These are phyloP conservation scores for Orchesella flavescens DNA, from an alignment of 2,888 invertebrate species.

Conservation along the genomic window DNA sequence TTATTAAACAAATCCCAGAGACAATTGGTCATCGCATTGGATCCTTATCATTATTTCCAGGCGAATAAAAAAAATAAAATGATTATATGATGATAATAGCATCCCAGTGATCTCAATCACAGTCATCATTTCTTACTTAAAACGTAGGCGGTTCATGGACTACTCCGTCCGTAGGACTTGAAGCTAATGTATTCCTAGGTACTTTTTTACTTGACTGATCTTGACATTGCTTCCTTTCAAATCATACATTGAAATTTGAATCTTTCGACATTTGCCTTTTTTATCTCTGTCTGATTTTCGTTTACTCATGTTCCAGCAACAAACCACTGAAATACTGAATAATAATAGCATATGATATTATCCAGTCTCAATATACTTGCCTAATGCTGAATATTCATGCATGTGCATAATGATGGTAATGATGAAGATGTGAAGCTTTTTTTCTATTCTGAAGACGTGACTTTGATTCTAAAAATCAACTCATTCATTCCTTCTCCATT, in stretches of 20 bases:
- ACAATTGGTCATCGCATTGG: conserved; percentile 18
- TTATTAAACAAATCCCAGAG: neutral
- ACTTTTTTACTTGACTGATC: conserved; percentile 34
- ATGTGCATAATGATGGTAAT: conserved; percentile 20
- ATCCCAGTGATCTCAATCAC: conserved; percentile 8
- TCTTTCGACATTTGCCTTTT: conserved; percentile 38
- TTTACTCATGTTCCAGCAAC: too few species aligned
- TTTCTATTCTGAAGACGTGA: conserved; percentile 33
- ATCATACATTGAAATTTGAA: conserved; percentile 23
- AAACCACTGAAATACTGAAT: too few species aligned
- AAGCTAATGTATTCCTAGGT: neutral
- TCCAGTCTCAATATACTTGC: too few species aligned
- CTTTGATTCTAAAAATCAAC: conserved; percentile 47
- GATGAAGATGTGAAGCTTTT: conserved; percentile 33
- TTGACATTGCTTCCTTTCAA: conserved; percentile 33
- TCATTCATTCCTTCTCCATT: conserved; percentile 49
- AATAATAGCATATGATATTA: too few species aligned
- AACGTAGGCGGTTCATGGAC: conserved; percentile 24
- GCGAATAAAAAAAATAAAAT: conserved; percentile 7
- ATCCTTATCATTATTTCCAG: conserved; percentile 35
- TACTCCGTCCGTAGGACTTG: neutral
- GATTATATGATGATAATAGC: conserved; percentile 15
- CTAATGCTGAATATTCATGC: too few species aligned
- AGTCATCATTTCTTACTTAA: neutral
- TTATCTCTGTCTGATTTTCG: neutral